A percentile compares a stretch with the other conserved stretches of the same genome.
Conservation (phyloP, 2,113 vertebrate genomes). For the Apteryx owenii region DNA sequence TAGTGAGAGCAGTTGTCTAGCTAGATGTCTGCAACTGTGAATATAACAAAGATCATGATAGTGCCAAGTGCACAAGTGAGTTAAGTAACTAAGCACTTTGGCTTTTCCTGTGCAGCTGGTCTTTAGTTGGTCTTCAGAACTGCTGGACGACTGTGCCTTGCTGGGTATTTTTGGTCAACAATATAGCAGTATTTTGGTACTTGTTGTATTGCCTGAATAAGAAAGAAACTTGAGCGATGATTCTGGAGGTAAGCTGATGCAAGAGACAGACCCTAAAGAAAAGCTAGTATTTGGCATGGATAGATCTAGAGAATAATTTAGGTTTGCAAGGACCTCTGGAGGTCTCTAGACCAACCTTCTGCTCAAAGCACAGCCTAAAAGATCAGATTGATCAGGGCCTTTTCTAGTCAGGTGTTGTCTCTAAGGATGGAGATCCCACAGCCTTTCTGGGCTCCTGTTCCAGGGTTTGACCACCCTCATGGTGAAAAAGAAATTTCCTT, state of each 20-base stretch:
- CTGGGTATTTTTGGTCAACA: background rate
- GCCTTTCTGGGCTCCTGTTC: background rate
- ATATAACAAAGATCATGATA: background rate
- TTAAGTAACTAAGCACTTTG: background rate
- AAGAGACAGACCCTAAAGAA: background rate
- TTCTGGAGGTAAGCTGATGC: background rate
- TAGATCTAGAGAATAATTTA: background rate
- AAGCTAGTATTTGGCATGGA: background rate
- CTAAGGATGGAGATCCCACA: background rate
- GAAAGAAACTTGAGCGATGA: background rate
- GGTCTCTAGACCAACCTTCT: background rate
- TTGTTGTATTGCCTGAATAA: background rate
- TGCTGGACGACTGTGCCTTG: background rate
- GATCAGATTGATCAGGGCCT: background rate
- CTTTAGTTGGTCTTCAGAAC: background rate
- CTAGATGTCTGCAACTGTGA: background rate
- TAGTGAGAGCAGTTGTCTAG: background rate
- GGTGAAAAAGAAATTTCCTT: background rate
- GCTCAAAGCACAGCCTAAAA: background rate
- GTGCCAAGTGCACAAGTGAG: background rate
- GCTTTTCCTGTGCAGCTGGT: background rate
- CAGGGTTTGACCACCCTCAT: background rate
- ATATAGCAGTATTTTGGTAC: background rate
- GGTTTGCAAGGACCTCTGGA: background rate
- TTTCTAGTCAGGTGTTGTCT: background rate